A percentile compares a stretch with the other conserved stretches of the same genome.
Evolutionary conservation across 1,140 invertebrate species (phyloP).

Genomic region (Zaprionus ghesquierei): DNA sequence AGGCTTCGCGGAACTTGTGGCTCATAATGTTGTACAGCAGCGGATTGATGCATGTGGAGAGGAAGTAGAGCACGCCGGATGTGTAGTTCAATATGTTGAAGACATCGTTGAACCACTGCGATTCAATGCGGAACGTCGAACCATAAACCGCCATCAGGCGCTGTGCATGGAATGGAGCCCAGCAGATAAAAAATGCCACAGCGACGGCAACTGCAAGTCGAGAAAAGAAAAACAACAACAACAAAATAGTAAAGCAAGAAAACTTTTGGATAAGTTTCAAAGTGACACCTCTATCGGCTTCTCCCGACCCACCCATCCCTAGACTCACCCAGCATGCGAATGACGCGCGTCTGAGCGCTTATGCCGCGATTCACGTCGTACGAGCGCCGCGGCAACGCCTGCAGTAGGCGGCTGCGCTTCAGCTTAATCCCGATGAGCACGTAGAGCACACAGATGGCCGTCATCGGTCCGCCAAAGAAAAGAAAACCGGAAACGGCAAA

Average conservation of each 20-base stretch:
- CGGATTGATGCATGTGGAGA: slow-evolving; percentile 91
- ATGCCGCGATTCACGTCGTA: slow-evolving; percentile 78
- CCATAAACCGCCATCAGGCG: slow-evolving; percentile 89
- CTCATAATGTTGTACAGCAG: slow-evolving; percentile 95
- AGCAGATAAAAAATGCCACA: slow-evolving; percentile 96
- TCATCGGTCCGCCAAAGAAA: slow-evolving; percentile 94
- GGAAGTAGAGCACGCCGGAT: slow-evolving; percentile 88
- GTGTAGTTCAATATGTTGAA: slow-evolving; percentile 87
- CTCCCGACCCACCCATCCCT: neutral
- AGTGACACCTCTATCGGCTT: neutral
- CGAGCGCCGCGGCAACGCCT: slow-evolving; percentile 67
- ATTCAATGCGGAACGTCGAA: slow-evolving; percentile 71
- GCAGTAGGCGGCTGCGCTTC: slow-evolving; percentile 83
- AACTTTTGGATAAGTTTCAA: neutral
- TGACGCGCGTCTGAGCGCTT: slow-evolving; percentile 85
- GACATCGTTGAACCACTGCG: slow-evolving; percentile 82
- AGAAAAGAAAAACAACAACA: slow-evolving; percentile 8
- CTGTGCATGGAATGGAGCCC: slow-evolving; percentile 97
- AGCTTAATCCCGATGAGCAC: slow-evolving; percentile 91
- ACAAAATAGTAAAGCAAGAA: neutral
- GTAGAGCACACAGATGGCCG: slow-evolving; percentile 92
- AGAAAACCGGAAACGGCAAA: slow-evolving; percentile 93
- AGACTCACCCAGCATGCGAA: slow-evolving; percentile 87
- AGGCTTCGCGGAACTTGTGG: slow-evolving; percentile 92
- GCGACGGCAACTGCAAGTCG: slow-evolving; percentile 93